Evolutionary conservation across 1,140 invertebrate species (phyloP), one percentile per base, ranked within the genome.

Genomic region (Rhagoletis pomonella): DNA sequence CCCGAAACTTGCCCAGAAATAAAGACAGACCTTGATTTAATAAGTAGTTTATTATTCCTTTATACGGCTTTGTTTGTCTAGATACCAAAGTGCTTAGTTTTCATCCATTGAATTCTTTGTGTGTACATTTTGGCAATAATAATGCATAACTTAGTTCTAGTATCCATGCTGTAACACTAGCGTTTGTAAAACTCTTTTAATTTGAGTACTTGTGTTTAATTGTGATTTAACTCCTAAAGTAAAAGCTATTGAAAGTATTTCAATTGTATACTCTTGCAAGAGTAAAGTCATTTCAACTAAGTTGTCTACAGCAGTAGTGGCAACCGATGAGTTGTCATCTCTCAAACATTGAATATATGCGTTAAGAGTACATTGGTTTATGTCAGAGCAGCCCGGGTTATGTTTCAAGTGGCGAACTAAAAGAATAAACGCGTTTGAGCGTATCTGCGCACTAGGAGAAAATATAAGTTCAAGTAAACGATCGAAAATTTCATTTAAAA

Each of bases 101-200:
- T 29, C 29, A 29, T 29, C 29, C 29, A 29, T 29, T 29, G 29
- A 29, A 29, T 29, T 29, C 29, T 29, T 29, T 29, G 29, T 29
- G 29, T 29, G 29, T 29, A 29, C 29, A 29, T 29, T 29, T 29
- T 29, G 29, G 29, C 29, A 29, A 29, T 29, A 29, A 29, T 29
- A 29, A 29, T 29, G 29, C 29, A 29, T 29, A 55, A 10, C 50
- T 55, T 77, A 29, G 19, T 44, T 29, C 65, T 94, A 97, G 94
- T 96, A 97, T 47, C 96, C 97, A 90, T 96, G 95, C 90, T 98
- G 97, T 69, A 96, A 94, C 93, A 98, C 97, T 67, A 98, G 94
- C 60, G 97, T 94, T 89, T 96, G 94, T 65, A 99, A 95, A 87
- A 96, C 96, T 91, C 97, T 97, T 69, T 95, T 95, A 73, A 98